Percentiles rank a stretch among this genome's conserved stretches.
These are phyloP conservation scores for Bos indicus DNA, from an alignment of 2,113 vertebrate genomes.

Conservation along the genomic window DNA sequence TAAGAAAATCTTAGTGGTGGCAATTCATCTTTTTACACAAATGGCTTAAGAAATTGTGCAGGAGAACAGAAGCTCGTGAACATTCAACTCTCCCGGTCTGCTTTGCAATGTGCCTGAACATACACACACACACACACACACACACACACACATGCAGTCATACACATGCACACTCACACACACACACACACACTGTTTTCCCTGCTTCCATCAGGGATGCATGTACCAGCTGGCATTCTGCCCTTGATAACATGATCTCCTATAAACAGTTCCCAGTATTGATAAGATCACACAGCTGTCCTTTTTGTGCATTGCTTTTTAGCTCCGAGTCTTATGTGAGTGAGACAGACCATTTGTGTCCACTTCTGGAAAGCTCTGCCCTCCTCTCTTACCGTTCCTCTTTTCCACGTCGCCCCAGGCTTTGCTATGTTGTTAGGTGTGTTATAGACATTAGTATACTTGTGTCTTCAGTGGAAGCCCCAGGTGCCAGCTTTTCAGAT, in stretches of 20 bases:
- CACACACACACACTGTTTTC: rapidly evolving
- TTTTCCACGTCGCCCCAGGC: not conserved
- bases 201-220: not conserved
- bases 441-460: not conserved
- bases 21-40: too few species aligned
- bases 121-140: not conserved
- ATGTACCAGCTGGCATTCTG: not conserved
- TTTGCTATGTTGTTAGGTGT: not conserved
- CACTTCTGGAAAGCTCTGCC: not conserved
- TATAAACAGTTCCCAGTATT: not conserved
- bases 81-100: rapidly evolving
- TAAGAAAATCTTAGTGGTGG: not conserved
- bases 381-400: rapidly evolving
- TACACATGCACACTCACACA: too few species aligned
- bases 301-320: not conserved
- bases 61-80: not conserved
- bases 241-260: rapidly evolving
- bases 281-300: rapidly evolving
- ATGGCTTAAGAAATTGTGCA: not conserved
- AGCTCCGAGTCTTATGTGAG: not conserved
- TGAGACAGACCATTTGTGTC: too few species aligned
- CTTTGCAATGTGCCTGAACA: not conserved
- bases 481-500: too few species aligned
- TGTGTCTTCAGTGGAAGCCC: not conserved
- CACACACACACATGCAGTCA: not conserved